Conservation (phyloP, 2,888 invertebrate genomes). For the Serripes groenlandicus region DNA sequence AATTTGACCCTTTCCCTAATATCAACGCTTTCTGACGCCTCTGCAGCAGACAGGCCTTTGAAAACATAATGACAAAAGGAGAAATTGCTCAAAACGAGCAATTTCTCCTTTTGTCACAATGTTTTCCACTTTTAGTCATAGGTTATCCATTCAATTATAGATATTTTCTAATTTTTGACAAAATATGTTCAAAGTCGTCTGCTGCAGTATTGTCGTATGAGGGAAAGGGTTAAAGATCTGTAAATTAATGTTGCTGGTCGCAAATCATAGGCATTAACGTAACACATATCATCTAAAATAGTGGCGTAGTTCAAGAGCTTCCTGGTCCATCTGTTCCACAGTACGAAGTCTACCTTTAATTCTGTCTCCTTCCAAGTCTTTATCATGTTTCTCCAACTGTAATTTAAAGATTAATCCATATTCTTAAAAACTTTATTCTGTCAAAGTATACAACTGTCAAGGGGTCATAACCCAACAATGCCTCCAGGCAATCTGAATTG, state of each 20-base stretch:
- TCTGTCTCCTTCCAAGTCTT: slow-evolving; percentile 81
- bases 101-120: background rate
- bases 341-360: slow-evolving; percentile 85
- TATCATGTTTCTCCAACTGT: slow-evolving; percentile 90
- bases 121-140: too few relatives aligned
- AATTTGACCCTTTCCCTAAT: background rate
- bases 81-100: background rate
- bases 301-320: slow-evolving; percentile 84
- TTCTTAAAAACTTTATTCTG: too few relatives aligned
- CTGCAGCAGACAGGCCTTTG: background rate
- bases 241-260: too few relatives aligned
- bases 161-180: too few relatives aligned
- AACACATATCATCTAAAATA: slow-evolving; percentile 42
- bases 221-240: too few relatives aligned
- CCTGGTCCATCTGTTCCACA: slow-evolving; percentile 89
- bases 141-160: too few relatives aligned
- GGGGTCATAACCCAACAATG: too few relatives aligned
- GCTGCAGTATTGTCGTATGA: too few relatives aligned
- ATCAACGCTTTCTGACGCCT: background rate
- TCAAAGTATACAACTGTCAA: too few relatives aligned
- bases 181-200: too few relatives aligned
- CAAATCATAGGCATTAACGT: too few relatives aligned
- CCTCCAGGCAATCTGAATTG: too few relatives aligned
- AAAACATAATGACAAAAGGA: slow-evolving; percentile 1
- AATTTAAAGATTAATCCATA: background rate